Percentiles rank a stretch among this genome's conserved stretches.
phyloP scores from a whole-genome alignment of 2,113 vertebrate genomes.

The Pelvicachromis taeniatus region DNA sequence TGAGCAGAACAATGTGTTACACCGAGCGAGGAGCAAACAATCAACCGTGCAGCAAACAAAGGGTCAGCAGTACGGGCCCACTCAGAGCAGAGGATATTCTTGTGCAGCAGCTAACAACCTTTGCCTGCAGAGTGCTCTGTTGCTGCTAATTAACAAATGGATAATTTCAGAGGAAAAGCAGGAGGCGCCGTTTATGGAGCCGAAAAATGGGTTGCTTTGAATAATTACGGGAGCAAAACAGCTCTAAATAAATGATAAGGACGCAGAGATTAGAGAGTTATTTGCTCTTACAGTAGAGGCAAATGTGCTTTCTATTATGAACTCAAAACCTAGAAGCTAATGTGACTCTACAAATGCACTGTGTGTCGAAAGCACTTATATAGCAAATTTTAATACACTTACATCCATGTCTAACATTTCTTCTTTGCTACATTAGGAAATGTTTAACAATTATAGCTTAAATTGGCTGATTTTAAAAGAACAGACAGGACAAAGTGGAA shows the following conservation, averaged over 20 bases:
- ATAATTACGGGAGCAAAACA: slow-evolving; percentile 11
- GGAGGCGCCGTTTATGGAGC: neutral
- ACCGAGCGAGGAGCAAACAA: slow-evolving; percentile 30
- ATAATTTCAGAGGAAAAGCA: neutral
- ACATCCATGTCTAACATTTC: neutral
- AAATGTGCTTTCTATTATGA: neutral
- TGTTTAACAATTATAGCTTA: neutral
- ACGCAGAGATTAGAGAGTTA: neutral
- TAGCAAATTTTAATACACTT: neutral
- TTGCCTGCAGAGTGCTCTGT: neutral
- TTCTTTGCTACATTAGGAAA: neutral
- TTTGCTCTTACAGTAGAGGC: neutral
- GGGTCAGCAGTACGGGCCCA: slow-evolving; percentile 37
- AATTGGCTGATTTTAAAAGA: neutral
- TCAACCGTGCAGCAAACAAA: slow-evolving; percentile 22
- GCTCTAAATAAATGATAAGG: slow-evolving; percentile 1
- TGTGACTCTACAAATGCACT: neutral
- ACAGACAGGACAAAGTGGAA: neutral
- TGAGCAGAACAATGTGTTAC: slow-evolving; percentile 43
- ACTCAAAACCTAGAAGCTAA: neutral
- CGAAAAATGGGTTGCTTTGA: slow-evolving; percentile 22
- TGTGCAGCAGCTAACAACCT: slow-evolving; percentile 24
- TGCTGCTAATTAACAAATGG: slow-evolving; percentile 56
- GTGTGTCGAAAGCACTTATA: neutral
- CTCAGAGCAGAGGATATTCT: slow-evolving; percentile 37